Base-by-base conservation (phyloP, 2,888 invertebrate species). In the Bugula neritina region DNA sequence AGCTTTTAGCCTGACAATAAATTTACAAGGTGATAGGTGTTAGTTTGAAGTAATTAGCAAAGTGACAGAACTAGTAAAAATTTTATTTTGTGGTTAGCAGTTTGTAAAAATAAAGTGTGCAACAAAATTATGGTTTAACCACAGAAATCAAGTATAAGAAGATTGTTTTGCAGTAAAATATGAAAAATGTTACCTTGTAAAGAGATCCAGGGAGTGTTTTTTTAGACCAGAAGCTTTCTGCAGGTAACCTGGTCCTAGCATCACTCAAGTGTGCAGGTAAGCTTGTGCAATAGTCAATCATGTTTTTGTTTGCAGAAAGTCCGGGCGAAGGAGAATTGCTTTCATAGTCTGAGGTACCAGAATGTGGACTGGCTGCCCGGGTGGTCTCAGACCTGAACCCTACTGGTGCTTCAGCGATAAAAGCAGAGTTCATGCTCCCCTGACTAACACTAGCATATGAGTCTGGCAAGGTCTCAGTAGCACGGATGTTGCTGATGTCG, bases 321-420 rank as follows among this genome's bases (percentile, higher is more conserved):
- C 27, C 63, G 13, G 63, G 63, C 10, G 63, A 25, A 2, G 63
- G 63, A 10, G 63, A 25, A 34, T 63, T 63, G 31, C 63, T 63
- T 31, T 63, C 63, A 31, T 63, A 63, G n/a, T 63, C 63, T 63
- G 63, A 63, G 31, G 63, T 63, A 5, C 63, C 27, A 5, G 63
- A 63, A 5, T 31, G 29, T 63, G 29, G 31, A 63, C 63, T 63
- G 2, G 10, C 17, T 63, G 63, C 27, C 10, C 63, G 27, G 13
- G 5, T 25, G 34, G 13, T 29, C 3, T 21, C 27, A 29, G 63
- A 63, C 63, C 63, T 63, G n/a, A 63, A 63, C 27, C 63, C 63
- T 34, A 25, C 63, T 31, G 63, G 63, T 25, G 27, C 63, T n/a
- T 63, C 63, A 17, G 63, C 31, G 13, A 63, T 63, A 27, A 29